Evolutionary conservation across 1,140 invertebrate genomes (phyloP).

Genomic region (Venturia canescens): DNA sequence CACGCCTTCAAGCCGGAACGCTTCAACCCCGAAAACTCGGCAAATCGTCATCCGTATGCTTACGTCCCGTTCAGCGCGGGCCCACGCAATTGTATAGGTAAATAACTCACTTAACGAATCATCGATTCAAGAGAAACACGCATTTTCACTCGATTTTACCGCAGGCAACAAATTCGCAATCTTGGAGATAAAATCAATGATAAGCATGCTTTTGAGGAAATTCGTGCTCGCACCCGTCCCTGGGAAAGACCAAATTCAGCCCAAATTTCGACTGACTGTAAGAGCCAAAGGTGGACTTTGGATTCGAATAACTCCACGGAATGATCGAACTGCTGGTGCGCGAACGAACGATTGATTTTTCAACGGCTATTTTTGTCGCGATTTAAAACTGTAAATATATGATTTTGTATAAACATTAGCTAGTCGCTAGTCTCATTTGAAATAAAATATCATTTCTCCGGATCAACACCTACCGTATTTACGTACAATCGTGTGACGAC

Average conservation of each 20-base stretch:
- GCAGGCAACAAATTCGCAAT: constrained; percentile 84
- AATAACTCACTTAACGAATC: constrained; percentile 45
- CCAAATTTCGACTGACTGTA: constrained; percentile 78
- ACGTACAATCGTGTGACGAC: no score
- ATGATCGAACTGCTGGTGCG: not conserved
- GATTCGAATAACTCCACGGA: constrained; percentile 70
- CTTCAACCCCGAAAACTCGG: constrained; percentile 79
- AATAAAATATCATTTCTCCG: not conserved
- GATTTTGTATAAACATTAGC: no score
- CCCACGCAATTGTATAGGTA: constrained; percentile 83
- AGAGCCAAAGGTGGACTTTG: constrained; percentile 78
- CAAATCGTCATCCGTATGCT: constrained; percentile 79
- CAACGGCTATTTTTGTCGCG: no score
- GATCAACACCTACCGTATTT: no score
- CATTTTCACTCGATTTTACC: constrained; percentile 33
- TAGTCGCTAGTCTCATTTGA: no score
- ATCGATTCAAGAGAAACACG: constrained; percentile 51
- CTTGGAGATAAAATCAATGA: constrained; percentile 84
- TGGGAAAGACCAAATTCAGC: constrained; percentile 75
- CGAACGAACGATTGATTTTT: no score
- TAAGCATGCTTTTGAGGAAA: constrained; percentile 81
- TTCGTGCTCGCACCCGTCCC: constrained; percentile 76
- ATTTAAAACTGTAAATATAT: no score
- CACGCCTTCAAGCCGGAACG: constrained; percentile 85
- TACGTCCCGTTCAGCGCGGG: constrained; percentile 86